Base-by-base conservation (phyloP, 2,888 invertebrate genomes). In the Anorthoa munda region DNA sequence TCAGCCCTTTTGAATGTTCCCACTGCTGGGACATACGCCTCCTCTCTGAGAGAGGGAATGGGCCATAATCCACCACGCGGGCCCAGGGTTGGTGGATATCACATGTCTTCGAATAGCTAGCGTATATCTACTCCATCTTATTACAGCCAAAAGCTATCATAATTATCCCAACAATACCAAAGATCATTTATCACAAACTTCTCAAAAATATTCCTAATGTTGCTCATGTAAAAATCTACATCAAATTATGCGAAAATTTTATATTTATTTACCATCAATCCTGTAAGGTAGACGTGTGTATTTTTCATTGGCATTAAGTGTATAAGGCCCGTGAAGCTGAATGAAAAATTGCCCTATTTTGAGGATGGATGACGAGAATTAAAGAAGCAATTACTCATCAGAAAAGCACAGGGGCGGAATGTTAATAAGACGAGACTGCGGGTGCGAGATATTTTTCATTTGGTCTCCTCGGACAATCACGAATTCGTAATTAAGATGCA, bases 301-400 rank as follows among this genome's bases (percentile, higher is more conserved):
- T 88, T 89, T 90, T 90, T 88, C 88, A 90, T 88, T 86, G 87
- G 87, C 87, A 89, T 91, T 88, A 89, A 90, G 87, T 89, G 87
- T 90, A 92, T 87, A 90, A 90, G 89, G 84, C 83, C 87, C 79
- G 92, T 88, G 91, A 90, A 93, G 88, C 87, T 85, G 90, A 94
- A 95, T 95, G 95, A 96, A 96, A 96, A 95, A 96, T 96, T 92
- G 92, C 95, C 93, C 94, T 93, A 95, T 95, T 96, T 96, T 94
- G 93, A 95, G 94, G 95, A 96, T 96, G 95, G 95, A 96, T 96
- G 96, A 94, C 94, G 93, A 91, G 93, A 96, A 96, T 96, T 96
- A 96, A 96, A 96, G 94, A 94, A 95, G 96, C 95, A 96, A 96
- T 96, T 95, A 95, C 96, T 96, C 96, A 96, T 96, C 95, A 93